These are phyloP conservation scores for Stercorarius parasiticus DNA, from an alignment of 2,113 vertebrate genomes.

Conservation along the genomic window DNA sequence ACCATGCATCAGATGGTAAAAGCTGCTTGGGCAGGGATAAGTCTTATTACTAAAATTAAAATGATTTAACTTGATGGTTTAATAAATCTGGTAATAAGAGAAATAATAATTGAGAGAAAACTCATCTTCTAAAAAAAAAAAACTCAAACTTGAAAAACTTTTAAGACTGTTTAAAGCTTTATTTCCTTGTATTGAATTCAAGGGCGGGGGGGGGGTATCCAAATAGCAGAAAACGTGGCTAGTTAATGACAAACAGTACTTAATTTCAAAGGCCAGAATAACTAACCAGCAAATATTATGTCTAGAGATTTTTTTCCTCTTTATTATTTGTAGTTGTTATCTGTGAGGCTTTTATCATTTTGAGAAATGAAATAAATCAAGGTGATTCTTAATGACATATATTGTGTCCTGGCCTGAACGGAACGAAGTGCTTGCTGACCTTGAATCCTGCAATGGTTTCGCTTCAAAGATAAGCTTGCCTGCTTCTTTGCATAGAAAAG, in stretches of 20 bases:
- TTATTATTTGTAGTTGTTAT: constrained; percentile 1
- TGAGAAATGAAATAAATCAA: background rate
- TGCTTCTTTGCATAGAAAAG: background rate
- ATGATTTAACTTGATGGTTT: background rate
- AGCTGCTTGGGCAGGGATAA: background rate
- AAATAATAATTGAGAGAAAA: background rate
- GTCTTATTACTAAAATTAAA: background rate
- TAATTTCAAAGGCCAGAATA: background rate
- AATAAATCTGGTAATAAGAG: background rate
- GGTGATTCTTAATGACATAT: background rate
- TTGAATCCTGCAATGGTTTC: background rate
- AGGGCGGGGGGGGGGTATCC: background rate
- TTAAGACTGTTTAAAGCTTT: background rate
- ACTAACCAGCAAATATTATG: background rate
- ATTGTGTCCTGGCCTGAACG: background rate
- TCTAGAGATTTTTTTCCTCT: background rate
- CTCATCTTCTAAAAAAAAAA: background rate
- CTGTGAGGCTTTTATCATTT: background rate
- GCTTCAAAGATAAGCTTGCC: background rate
- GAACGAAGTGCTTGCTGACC: background rate
- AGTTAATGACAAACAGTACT: background rate
- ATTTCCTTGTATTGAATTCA: background rate
- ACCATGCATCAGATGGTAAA: background rate
- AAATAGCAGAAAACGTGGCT: background rate
- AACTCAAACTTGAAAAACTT: background rate